Evolutionary conservation across 2,797 vertebrate genomes (phyloP).

Genomic region (Nyctibius grandis): DNA sequence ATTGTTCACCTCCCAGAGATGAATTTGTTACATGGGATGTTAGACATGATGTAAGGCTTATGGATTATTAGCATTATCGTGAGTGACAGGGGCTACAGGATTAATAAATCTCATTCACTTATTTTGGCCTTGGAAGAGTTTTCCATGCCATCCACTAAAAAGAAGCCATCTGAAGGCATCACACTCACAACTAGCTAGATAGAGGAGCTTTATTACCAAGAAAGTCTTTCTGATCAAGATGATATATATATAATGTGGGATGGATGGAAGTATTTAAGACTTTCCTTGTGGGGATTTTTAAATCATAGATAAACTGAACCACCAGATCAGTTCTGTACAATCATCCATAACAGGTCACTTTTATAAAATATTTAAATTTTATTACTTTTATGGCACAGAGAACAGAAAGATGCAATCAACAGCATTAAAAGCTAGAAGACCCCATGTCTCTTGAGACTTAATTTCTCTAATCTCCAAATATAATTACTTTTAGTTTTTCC

Average conservation of each 20-base stretch:
- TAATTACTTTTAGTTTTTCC: not conserved
- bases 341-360: not conserved
- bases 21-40: not conserved
- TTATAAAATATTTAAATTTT: not conserved
- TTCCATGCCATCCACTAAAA: not conserved
- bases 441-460: not conserved
- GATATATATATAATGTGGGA: not conserved
- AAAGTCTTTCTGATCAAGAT: not conserved
- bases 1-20: not conserved
- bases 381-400: not conserved
- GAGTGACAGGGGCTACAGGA: not conserved
- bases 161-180: not conserved
- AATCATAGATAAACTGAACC: not conserved
- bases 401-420: not conserved
- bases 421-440: not conserved
- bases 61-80: not conserved
- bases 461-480: not conserved
- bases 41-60: not conserved
- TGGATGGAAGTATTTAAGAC: not conserved
- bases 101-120: not conserved
- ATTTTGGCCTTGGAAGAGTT: slow-evolving; percentile 14
- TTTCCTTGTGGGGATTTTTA: not conserved
- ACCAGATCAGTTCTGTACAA: not conserved
- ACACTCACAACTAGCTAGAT: not conserved
- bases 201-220: not conserved